Base-by-base conservation (phyloP, 2,113 vertebrate genomes). In the Benitochromis conjunctus region DNA sequence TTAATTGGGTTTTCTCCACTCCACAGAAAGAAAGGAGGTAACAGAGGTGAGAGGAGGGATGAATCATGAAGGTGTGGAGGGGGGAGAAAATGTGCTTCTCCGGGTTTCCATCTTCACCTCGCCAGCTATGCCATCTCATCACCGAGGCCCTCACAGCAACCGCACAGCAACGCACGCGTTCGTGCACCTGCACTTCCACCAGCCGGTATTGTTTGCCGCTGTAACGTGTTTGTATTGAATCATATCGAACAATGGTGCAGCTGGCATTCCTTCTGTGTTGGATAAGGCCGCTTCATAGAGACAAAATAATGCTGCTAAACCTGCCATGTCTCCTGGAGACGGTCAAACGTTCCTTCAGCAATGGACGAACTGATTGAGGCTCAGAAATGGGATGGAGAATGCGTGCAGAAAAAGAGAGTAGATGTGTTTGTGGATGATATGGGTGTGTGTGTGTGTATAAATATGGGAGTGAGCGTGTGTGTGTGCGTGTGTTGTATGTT, bases 1-100 rank as follows among this genome's bases (percentile, higher is more conserved):
- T 96, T 96, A 96, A 96, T 96, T 96, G 95, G 93, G 88, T 83
- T 92, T 86, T 88, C 79, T 90, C 89, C 88, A 77, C 78, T 88
- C 79, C 6, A 1, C 78, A 56, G 66, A 83, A 88, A 87, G 88
- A 90, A 83, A 56, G 84, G 85, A 88, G 64, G 83, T 89, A 92
- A 87, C 77, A 85, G 85, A 91, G 91, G 94, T 93, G 93, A 94
- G 91, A 92, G 88, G 85, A 91, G 88, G 93, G 89, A 94, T 94
- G 93, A 93, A 94, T 94, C 91, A 92, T 54, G 79, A 6, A 64
- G 53, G 6, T 41, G 26, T 38, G 60, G 31, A 38, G 69, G 77
- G 38, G 13, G 36, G 54, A 21, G 89, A 55, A 54, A 74, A 89
- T 31, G 26, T 84, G 93, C 89, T 91, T 89, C 94, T 92, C 83